Conservation (phyloP, 2,113 vertebrate species). For the Cercopithecus mona region DNA sequence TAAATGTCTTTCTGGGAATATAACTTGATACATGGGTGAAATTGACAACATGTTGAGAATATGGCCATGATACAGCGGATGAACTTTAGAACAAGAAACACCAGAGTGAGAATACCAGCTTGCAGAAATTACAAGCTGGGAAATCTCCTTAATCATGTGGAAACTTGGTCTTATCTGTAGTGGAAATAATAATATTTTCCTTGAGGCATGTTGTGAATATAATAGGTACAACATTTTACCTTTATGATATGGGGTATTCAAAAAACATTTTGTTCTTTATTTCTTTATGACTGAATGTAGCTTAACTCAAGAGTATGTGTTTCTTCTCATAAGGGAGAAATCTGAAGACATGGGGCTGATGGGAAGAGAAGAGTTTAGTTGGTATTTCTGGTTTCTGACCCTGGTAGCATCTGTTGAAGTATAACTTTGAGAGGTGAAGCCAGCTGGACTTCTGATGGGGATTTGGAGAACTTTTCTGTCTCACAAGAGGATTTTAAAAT, state of each 20-base stretch:
- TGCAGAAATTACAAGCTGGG: neutral
- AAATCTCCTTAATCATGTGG: constrained; percentile 28
- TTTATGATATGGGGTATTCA: neutral
- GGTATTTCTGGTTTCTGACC: neutral
- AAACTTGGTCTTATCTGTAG: neutral
- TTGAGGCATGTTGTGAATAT: neutral
- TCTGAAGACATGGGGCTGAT: neutral
- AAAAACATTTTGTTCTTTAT: neutral
- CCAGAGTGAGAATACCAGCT: neutral
- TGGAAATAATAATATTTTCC: constrained; percentile 26
- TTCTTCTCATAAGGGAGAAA: neutral
- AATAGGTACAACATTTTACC: neutral
- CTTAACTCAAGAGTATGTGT: neutral
- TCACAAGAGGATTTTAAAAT: too few relatives aligned
- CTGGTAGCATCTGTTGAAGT: neutral
- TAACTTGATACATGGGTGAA: neutral
- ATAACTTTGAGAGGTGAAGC: too few relatives aligned
- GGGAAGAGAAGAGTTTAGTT: neutral
- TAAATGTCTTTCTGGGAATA: neutral
- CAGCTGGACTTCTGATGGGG: too few relatives aligned
- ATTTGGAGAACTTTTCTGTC: too few relatives aligned
- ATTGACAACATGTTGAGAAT: neutral
- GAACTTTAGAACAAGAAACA: neutral
- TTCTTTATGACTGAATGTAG: constrained; percentile 28
- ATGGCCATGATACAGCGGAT: neutral